Base-by-base conservation (phyloP, 1,140 invertebrate genomes). In the Drosophila sproati region DNA sequence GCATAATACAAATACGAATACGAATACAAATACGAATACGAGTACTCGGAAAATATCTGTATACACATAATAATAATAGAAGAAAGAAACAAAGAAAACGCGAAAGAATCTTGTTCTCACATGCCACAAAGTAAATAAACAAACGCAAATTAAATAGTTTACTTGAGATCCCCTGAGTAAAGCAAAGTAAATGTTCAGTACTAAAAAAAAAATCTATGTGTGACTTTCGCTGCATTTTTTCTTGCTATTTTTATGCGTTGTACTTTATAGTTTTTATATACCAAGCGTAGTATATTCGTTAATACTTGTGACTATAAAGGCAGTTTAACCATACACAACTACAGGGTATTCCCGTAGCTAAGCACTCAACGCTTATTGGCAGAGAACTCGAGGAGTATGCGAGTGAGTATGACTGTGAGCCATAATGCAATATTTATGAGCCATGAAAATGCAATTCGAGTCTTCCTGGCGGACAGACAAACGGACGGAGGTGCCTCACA, bases 401-500 rank as follows among this genome's bases (percentile, higher is more conserved):
- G 37, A 68, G 34, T 39, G 28, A 68, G 47, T 68, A 63, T 60
- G 28, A 68, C 54, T 68, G 70, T 60, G 64, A 43, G 45, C 47
- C 55, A 71, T 71, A 76, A 76, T 75, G 68, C 48, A 67, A 50
- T 78, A 75, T 88, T 88, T 89, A 88, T 88, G 85, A 83, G 73
- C 73, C 83, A 85, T 88, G 80, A 83, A 88, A 89, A 80, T 78
- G 80, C 62, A 80, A 78, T 72, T 66, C 43, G 73, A 63, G 54
- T 63, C 51, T 75, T 62, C 66, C 67, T 63, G 70, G 54, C 47
- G 55, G 35, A 37, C 57, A 52, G 28, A 59, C 52, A 34, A 29
- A 10, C 35, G 5, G 41, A 10, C 35, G 5, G 41, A 43, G 7
- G 37, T 45, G 56, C 39, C 64, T 55, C 56, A 69, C 72, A 74